Evolutionary conservation across 2,888 invertebrate species (phyloP).

Genomic region (Drosophila prostipennis): DNA sequence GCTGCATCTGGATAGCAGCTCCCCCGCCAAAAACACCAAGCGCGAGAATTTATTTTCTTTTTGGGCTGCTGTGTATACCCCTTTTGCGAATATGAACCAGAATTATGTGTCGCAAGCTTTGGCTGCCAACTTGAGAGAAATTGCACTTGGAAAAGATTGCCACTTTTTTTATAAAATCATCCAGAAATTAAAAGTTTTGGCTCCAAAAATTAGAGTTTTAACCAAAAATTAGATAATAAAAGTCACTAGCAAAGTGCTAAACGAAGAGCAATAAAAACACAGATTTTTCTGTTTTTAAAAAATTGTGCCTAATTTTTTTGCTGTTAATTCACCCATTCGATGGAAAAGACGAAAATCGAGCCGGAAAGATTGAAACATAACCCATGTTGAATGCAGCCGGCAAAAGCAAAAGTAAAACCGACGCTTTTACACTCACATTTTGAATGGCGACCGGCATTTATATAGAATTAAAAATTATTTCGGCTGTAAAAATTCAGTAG

Average conservation of each 20-base stretch:
- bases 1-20: constrained; percentile 26
- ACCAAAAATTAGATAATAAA: no score
- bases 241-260: no score
- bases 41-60: constrained; percentile 18
- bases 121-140: constrained; percentile 36
- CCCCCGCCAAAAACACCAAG: constrained; percentile 32
- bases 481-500: constrained; percentile 74
- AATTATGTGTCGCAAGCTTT: constrained; percentile 67
- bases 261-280: no score
- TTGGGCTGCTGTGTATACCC: constrained; percentile 18
- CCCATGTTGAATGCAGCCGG: constrained; percentile 25
- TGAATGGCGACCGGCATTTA: constrained; percentile 67
- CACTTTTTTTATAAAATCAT: no score
- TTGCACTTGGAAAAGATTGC: background rate
- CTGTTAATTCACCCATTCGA: constrained; percentile 22
- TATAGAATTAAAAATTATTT: constrained; percentile 78
- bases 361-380: constrained; percentile 37
- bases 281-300: no score
- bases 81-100: constrained; percentile 51
- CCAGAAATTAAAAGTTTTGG: no score
- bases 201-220: no score
- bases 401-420: constrained; percentile 19
- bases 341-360: constrained; percentile 27
- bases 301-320: no score
- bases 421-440: constrained; percentile 22